phyloP scores from a whole-genome alignment of 2,797 vertebrate species.

The Heterohyrax brucei region DNA sequence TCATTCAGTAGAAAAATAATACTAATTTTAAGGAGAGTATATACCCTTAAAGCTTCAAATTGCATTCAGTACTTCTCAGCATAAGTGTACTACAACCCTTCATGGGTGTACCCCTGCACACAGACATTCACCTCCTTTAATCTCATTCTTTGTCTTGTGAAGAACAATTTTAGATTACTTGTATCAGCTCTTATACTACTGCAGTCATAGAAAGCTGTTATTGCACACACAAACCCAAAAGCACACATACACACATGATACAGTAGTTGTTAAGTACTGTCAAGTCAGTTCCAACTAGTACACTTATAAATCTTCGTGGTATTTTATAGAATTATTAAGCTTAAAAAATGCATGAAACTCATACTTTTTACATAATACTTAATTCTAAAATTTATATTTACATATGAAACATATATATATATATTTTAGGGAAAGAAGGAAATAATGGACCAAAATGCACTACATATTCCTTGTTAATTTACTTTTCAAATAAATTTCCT shows the following conservation, averaged over 20 bases:
- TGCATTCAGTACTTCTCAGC: background rate
- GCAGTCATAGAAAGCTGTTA: background rate
- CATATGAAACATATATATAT: background rate
- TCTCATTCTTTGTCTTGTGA: background rate
- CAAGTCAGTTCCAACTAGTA: too few species aligned
- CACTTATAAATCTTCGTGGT: background rate
- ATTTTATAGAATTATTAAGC: background rate
- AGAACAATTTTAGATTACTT: background rate
- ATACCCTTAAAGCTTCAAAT: background rate
- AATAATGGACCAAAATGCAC: background rate
- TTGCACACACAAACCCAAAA: too few species aligned
- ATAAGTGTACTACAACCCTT: background rate
- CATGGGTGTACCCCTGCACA: background rate
- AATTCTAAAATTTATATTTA: background rate
- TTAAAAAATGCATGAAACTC: background rate
- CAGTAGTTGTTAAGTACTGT: too few species aligned
- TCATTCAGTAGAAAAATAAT: background rate
- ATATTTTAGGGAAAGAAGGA: background rate
- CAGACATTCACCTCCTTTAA: background rate
- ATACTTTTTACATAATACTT: background rate
- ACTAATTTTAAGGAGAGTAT: background rate
- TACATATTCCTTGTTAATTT: background rate
- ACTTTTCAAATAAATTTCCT: background rate
- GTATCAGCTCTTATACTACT: background rate
- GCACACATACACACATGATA: too few species aligned